phyloP scores from a whole-genome alignment of 2,797 vertebrate genomes.

The Capromys pilorides region DNA sequence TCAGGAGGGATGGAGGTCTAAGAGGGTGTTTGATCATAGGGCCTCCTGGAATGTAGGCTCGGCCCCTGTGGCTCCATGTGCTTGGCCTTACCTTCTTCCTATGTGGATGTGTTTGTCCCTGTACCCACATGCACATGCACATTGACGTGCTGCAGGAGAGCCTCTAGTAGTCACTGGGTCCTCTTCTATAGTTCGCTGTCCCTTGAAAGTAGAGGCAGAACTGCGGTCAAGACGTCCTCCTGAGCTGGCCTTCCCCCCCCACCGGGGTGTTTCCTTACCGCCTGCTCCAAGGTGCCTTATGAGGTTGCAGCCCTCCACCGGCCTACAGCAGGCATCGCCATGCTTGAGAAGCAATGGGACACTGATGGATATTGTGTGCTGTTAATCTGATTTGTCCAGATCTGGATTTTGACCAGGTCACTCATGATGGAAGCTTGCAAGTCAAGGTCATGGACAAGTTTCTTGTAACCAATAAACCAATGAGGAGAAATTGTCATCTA shows the following conservation, averaged over 20 bases:
- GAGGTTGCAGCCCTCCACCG: conserved; percentile 45
- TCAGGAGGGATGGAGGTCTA: neutral
- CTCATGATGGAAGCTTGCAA: neutral
- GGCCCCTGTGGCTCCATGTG: neutral
- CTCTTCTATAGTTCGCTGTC: neutral
- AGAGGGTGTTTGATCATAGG: neutral
- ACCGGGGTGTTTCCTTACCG: neutral
- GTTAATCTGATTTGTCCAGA: neutral
- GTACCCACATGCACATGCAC: neutral
- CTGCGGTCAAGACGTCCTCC: neutral
- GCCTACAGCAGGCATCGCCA: neutral
- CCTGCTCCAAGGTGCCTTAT: conserved; percentile 70
- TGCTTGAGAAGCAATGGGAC: conserved; percentile 16
- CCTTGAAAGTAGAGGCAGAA: neutral
- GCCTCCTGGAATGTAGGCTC: neutral
- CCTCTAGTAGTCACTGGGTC: neutral
- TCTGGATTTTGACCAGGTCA: neutral
- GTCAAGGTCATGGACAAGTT: neutral
- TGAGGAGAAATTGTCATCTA: neutral
- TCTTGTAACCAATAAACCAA: neutral
- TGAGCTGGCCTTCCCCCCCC: conserved; percentile 39
- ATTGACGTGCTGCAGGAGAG: neutral
- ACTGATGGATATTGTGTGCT: neutral
- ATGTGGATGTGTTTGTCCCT: neutral
- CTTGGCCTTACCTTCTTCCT: neutral